These are phyloP conservation scores for Troglohyphantes excavatus DNA, from an alignment of 2,888 invertebrate genomes.

Conservation along the genomic window DNA sequence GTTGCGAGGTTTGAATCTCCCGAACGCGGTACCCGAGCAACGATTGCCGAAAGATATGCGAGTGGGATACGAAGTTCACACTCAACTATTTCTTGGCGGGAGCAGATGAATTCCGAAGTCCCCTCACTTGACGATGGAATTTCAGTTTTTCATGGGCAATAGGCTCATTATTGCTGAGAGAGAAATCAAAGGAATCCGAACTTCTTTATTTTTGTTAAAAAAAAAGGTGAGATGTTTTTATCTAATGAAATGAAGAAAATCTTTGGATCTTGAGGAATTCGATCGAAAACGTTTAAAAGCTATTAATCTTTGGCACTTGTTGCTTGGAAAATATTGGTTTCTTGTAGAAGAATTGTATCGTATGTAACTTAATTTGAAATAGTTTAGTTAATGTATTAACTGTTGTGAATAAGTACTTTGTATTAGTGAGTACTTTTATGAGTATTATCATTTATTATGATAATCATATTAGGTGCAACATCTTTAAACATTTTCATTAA, in stretches of 20 bases:
- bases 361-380: too few relatives aligned
- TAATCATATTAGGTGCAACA: too few relatives aligned
- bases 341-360: too few relatives aligned
- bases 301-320: too few relatives aligned
- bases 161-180: not conserved
- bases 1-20: too few relatives aligned
- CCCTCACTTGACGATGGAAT: slow-evolving; percentile 2
- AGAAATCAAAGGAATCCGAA: not conserved
- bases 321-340: too few relatives aligned
- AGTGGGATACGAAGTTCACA: not conserved
- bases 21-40: slow-evolving; percentile 4
- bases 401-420: too few relatives aligned
- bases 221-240: not conserved
- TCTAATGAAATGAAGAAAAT: not conserved
- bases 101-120: not conserved
- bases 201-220: not conserved
- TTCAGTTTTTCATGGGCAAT: not conserved
- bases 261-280: not conserved
- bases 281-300: too few relatives aligned
- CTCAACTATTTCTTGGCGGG: not conserved
- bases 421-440: too few relatives aligned
- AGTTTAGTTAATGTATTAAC: too few relatives aligned
- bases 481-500: too few relatives aligned
- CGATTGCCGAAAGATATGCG: not conserved
- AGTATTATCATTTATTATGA: too few relatives aligned